Conservation (phyloP, 2,888 invertebrate species). For the Actias luna region DNA sequence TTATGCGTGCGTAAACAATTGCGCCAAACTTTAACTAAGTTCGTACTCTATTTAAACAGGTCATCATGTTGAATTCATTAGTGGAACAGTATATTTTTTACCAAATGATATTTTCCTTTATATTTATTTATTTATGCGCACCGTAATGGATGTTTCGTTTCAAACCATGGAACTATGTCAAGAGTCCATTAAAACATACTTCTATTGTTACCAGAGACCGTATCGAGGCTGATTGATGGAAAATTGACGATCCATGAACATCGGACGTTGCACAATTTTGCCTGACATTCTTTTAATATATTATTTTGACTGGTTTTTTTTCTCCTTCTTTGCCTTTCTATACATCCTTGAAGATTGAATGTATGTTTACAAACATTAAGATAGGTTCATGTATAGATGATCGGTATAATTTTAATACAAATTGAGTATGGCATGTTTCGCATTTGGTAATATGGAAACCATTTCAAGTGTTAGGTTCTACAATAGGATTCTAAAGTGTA, state of each 20-base stretch:
- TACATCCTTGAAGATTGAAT: neutral
- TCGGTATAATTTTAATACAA: no score
- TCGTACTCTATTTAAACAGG: no score
- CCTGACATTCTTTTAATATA: neutral
- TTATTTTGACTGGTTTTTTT: neutral
- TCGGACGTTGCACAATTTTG: slow-evolving; percentile 31
- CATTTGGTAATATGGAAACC: no score
- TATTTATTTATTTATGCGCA: slow-evolving; percentile 15
- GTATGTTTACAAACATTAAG: no score
- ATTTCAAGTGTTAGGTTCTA: no score
- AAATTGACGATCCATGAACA: slow-evolving; percentile 40
- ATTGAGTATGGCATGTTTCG: no score
- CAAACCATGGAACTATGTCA: slow-evolving; percentile 19
- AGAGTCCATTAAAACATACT: slow-evolving; percentile 19
- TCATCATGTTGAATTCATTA: no score
- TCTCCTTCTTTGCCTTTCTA: neutral
- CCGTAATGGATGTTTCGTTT: slow-evolving; percentile 18
- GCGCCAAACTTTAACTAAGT: no score
- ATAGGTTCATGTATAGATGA: no score
- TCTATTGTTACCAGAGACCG: slow-evolving; percentile 18
- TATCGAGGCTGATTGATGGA: slow-evolving; percentile 39
- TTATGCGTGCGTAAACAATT: no score
- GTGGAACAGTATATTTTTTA: neutral
- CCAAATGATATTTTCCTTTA: neutral
- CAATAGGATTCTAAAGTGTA: no score